Conservation (phyloP, 2,888 invertebrate genomes). For the Lampropteryx suffumata region DNA sequence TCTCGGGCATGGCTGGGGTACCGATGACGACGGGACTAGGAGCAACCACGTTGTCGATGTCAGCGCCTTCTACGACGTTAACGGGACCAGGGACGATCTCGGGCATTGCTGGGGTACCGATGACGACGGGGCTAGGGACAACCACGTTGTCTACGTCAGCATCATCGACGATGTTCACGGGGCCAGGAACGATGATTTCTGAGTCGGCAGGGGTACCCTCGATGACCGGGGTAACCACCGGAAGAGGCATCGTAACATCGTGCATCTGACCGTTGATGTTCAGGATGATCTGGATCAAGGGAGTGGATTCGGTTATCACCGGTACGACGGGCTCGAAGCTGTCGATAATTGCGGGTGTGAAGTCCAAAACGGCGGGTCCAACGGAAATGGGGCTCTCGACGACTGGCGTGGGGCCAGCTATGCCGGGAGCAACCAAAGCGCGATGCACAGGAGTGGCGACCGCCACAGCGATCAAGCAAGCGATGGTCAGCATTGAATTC, state of each 20-base stretch:
- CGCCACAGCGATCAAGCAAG: constrained; percentile 45
- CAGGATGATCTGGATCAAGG: constrained; percentile 49
- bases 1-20: constrained; percentile 8
- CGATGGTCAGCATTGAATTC: constrained; percentile 47
- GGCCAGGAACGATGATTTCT: constrained; percentile 9
- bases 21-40: constrained; percentile 22
- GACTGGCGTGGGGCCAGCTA: constrained; percentile 31
- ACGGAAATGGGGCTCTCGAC: constrained; percentile 21
- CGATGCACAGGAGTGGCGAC: constrained; percentile 42
- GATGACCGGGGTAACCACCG: constrained; percentile 16
- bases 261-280: constrained; percentile 42
- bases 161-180: constrained; percentile 8
- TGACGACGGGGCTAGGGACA: constrained; percentile 15
- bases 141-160: neutral
- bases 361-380: constrained; percentile 22
- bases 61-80: neutral
- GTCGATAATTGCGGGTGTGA: constrained; percentile 21
- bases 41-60: neutral
- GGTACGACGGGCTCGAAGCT: constrained; percentile 17
- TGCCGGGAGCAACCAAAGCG: constrained; percentile 29
- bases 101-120: constrained; percentile 19
- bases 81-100: too few relatives aligned
- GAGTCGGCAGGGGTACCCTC: constrained; percentile 1
- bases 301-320: constrained; percentile 29
- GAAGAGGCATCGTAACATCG: constrained; percentile 25